Base-by-base conservation (phyloP, 1,140 invertebrate genomes). In the Lysiphlebus fabarum region DNA sequence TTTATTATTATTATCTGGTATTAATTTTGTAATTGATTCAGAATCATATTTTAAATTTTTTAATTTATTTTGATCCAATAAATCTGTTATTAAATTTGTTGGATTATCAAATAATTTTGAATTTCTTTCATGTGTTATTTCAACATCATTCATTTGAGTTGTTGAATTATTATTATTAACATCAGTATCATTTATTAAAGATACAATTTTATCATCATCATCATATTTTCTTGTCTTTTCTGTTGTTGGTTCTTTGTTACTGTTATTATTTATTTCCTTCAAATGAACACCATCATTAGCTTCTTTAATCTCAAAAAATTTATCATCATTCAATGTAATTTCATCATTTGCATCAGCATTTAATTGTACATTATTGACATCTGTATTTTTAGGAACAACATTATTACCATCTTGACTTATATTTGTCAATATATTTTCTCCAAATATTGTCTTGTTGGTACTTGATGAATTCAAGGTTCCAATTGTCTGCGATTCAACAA, bases 121-220 rank as follows among this genome's bases (percentile, higher is more conserved):
- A 42, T 40, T 26, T 43, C n/a, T 59, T 59, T 7, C 10, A 42
- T 34, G 47, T 37, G 10, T 60, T 56, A 49, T 50, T 37, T 7
- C 37, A 14, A 61, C 68, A 7, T 65, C 65, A 43, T 65, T 61
- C 4, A 64, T 61, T 42, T 64, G 37, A 8, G 55, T 68, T 14
- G 65, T 70, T 9, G 58, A 50, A 2, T 26, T 17, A 34, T 67
- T 64, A 43, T 72, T 70, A 54, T 77, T 77, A 0, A 77, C 73
- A 44, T 70, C 65, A 0, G 74, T 77, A 47, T 77, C 75, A 5
- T 73, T 72, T 10, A 68, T 65, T 12, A 77, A 57, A 7, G 75
- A 77, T 11, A 74, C 64, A 6, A 38, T 38, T n/a, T 44, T 26
- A 6, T 50, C 34, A 10, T 26, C 17, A 26, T 26, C 17, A 26